Evolutionary conservation across 2,797 vertebrate genomes (phyloP).

Genomic region (Brachyrhaphis roseni): DNA sequence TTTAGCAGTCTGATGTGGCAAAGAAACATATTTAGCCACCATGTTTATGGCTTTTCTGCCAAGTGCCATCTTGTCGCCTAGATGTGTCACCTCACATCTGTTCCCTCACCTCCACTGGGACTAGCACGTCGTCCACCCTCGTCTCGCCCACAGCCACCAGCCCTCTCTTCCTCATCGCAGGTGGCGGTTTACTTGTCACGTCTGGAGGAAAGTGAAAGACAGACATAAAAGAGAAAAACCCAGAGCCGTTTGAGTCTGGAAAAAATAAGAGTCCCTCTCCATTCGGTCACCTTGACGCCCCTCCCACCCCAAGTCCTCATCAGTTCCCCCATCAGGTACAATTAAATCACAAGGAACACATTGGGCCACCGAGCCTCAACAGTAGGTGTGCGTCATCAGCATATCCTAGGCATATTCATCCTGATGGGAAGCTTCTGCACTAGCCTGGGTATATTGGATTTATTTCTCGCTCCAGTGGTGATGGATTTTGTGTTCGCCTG

Average conservation of each 20-base stretch:
- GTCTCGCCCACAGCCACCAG: background rate
- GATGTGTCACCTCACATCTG: constrained; percentile 64
- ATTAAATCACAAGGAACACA: constrained; percentile 42
- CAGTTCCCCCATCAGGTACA: constrained; percentile 14
- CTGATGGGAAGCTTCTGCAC: constrained; percentile 50
- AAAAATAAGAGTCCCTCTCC: constrained; percentile 22
- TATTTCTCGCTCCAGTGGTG: constrained; percentile 58
- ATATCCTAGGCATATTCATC: constrained; percentile 45
- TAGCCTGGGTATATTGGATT: constrained; percentile 55
- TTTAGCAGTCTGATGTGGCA: constrained; percentile 63
- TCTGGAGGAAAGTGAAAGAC: constrained; percentile 35
- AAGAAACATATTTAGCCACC: constrained; percentile 64
- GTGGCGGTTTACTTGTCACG: constrained; percentile 40
- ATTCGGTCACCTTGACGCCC: constrained; percentile 48
- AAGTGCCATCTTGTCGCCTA: constrained; percentile 45
- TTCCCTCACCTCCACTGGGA: constrained; percentile 41
- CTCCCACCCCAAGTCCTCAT: background rate
- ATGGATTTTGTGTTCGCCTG: constrained; percentile 67
- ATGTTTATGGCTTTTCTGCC: constrained; percentile 58
- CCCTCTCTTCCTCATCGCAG: constrained; percentile 25
- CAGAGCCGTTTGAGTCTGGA: constrained; percentile 16
- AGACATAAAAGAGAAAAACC: background rate
- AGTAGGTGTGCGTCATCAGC: constrained; percentile 47
- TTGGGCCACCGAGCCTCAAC: constrained; percentile 11
- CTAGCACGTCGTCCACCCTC: constrained; percentile 15